Evolutionary conservation across 2,888 invertebrate genomes (phyloP), one percentile per base, ranked within the genome.

Genomic region (Pimpla rufipes): DNA sequence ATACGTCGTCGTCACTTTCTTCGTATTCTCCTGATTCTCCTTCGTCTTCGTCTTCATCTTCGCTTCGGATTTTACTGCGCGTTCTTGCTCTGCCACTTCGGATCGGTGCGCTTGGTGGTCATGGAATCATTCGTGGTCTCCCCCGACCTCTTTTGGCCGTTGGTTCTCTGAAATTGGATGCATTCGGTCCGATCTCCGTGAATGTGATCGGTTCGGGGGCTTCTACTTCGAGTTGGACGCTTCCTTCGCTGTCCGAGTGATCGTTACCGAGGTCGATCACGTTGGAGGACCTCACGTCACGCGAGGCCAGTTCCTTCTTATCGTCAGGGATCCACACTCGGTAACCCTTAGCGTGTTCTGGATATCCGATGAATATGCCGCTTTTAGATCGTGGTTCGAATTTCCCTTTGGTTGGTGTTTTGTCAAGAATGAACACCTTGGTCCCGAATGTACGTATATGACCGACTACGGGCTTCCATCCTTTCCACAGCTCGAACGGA

Each of bases 271-370:
- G 0, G 13, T 45, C 13, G 13, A 45, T 45, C 13, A n/a, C 45
- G 13, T 45, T 8, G 10, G 64, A 8, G 42, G 81, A 85, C 21
- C 68, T 81, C 7, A 85, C 73, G 57, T 85, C 84, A 16, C 84
- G 37, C 8, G 85, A 45, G 13, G 81, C 45, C 5, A 50, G 35
- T 0, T 78, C 21, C n/a, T 64, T 70, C 50, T 76, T 70, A 35
- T 81, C 79, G 2, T 37, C 47, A n/a, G 77, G 79, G 21, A 85
- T 1, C 84, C 85, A 85, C 3, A 85, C 55, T 11, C 85, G 50
- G 37, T 78, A 81, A 11, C 70, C 84, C 40, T 85, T 85, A 0
- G 11, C 10, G 81, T 76, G 57, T 79, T 64, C 16, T 40, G 79
- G 42, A 37, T 79, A 74, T 8, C 74, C 68, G n/a, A 75, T 45